These are phyloP conservation scores for Alcedo atthis DNA, from an alignment of 2,797 vertebrate genomes.

Conservation along the genomic window DNA sequence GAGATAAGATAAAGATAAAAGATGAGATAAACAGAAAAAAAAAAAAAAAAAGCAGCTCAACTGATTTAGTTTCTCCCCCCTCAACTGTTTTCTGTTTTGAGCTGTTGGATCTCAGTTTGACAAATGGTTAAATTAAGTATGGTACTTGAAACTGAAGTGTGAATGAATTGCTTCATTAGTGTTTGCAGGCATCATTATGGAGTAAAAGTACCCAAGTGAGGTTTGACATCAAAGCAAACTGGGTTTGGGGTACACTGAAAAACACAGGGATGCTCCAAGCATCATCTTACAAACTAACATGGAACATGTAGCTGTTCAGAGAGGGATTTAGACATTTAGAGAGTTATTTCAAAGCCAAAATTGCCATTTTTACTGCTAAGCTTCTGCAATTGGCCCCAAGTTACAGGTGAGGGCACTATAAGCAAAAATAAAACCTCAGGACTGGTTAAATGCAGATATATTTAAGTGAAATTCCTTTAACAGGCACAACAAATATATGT, in stretches of 20 bases:
- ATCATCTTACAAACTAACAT: not conserved
- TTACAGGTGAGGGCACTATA: constrained; percentile 70
- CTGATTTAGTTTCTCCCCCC: not conserved
- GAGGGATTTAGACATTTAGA: not conserved
- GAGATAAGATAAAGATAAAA: too few species aligned
- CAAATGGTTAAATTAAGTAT: not conserved
- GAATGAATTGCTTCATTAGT: not conserved
- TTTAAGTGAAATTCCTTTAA: not conserved
- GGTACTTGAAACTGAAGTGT: not conserved
- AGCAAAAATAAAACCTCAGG: constrained; percentile 40
- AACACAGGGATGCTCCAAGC: not conserved
- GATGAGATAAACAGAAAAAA: not conserved
- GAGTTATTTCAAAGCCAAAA: not conserved
- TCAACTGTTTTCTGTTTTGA: not conserved
- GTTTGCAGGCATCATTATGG: not conserved
- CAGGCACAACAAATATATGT: not conserved
- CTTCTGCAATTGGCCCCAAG: constrained; percentile 36
- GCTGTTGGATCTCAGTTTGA: not conserved
- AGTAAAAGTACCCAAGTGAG: not conserved
- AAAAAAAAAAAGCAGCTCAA: not conserved
- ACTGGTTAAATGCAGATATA: not conserved
- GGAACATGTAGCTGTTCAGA: not conserved
- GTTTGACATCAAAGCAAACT: not conserved
- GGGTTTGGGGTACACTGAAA: not conserved
- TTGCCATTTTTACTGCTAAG: not conserved